Evolutionary conservation across 2,888 invertebrate species (phyloP).

Genomic region (Balanococcus diminutus): DNA sequence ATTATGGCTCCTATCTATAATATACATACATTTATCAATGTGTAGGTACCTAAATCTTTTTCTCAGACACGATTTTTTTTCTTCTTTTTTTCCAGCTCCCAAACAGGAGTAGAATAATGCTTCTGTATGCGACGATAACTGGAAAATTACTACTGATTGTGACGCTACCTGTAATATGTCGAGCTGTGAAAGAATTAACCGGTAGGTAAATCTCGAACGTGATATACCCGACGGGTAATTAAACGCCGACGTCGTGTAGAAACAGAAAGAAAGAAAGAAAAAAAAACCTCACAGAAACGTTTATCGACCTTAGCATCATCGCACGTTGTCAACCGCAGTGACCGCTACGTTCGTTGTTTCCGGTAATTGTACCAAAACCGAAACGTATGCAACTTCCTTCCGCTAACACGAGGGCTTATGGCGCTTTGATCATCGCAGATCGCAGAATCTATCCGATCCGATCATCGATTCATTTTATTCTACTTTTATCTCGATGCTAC

Average conservation of each 20-base stretch:
- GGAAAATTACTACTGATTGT: conserved; percentile 34
- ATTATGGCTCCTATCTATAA: background rate
- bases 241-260: background rate
- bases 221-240: background rate
- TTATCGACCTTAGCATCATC: conserved; percentile 34
- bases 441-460: background rate
- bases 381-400: conserved; percentile 45
- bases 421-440: background rate
- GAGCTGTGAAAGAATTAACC: conserved; percentile 48
- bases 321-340: conserved; percentile 13
- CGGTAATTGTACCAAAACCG: conserved; percentile 39
- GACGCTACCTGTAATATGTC: conserved; percentile 37
- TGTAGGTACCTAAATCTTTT: background rate
- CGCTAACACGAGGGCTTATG: background rate
- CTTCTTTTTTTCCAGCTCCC: conserved; percentile 33
- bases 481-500: background rate
- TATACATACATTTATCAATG: background rate
- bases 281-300: conserved; percentile 29
- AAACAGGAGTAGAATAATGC: conserved; percentile 34
- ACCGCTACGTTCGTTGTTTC: conserved; percentile 23
- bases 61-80: background rate
- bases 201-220: conserved; percentile 38
- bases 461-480: conserved; percentile 25
- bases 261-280: too few relatives aligned
- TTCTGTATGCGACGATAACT: conserved; percentile 28